Evolutionary conservation across 1,140 invertebrate genomes (phyloP).

Genomic region (Euwallacea similis): DNA sequence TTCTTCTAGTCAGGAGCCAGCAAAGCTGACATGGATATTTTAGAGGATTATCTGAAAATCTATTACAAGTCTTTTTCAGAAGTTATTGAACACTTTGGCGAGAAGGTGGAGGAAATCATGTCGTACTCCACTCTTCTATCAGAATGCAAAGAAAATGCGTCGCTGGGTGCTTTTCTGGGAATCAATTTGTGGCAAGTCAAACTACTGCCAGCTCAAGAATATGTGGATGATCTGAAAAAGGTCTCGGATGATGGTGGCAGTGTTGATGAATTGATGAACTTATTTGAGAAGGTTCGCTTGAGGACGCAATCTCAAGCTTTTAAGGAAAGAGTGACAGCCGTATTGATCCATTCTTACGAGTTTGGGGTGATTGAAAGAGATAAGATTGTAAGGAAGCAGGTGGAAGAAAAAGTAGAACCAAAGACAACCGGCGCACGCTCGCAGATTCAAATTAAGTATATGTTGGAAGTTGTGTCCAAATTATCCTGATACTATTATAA

Average conservation of each 20-base stretch:
- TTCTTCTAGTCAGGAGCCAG: conserved; percentile 61
- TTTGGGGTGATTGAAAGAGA: conserved; percentile 11
- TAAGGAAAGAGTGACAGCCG: conserved; percentile 2
- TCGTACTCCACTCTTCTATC: conserved; percentile 52
- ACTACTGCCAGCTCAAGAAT: conserved; percentile 3
- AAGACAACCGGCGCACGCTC: too few relatives aligned
- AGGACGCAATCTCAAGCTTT: not conserved
- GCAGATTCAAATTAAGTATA: too few relatives aligned
- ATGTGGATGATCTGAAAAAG: not conserved
- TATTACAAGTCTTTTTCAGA: conserved; percentile 58
- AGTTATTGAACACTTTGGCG: conserved; percentile 52
- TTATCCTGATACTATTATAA: too few relatives aligned
- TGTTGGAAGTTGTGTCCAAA: too few relatives aligned
- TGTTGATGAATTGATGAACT: not conserved
- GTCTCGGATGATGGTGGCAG: not conserved
- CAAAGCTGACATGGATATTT: conserved; percentile 54
- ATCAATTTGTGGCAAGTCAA: conserved; percentile 30
- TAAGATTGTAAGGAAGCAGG: not conserved
- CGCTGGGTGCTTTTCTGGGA: conserved; percentile 44
- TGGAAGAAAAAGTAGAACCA: too few relatives aligned
- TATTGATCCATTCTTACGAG: conserved; percentile 17
- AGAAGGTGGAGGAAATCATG: conserved; percentile 54
- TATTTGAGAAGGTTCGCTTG: conserved; percentile 3
- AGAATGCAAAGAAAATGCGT: conserved; percentile 51
- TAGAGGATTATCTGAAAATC: conserved; percentile 56